phyloP scores from a whole-genome alignment of 1,140 invertebrate genomes.

The Cyclina sinensis region DNA sequence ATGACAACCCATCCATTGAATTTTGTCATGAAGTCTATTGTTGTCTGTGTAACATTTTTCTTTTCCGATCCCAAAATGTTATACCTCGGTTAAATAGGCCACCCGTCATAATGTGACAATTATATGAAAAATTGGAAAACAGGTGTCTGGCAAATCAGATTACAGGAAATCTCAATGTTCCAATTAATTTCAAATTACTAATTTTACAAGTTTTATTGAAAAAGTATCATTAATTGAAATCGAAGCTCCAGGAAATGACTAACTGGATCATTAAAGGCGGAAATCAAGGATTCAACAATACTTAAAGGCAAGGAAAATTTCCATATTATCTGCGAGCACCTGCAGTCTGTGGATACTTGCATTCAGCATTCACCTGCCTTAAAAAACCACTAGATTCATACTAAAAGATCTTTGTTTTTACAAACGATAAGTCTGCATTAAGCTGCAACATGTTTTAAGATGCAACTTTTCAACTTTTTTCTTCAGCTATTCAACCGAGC shows the following conservation, averaged over 20 bases:
- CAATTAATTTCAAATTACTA: slow-evolving; percentile 43
- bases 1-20: background rate
- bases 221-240: background rate
- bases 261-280: background rate
- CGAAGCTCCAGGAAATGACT: background rate
- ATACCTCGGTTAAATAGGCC: background rate
- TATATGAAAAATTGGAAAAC: slow-evolving; percentile 45
- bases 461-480: no score
- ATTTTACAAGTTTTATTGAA: slow-evolving; percentile 28
- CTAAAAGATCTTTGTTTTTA: no score
- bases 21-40: background rate
- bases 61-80: background rate
- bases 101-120: slow-evolving; percentile 41
- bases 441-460: no score
- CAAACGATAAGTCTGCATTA: no score
- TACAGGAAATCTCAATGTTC: slow-evolving; percentile 44
- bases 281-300: background rate
- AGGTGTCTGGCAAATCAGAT: slow-evolving; percentile 10
- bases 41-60: background rate
- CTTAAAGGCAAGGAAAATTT: no score
- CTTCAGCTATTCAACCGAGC: no score
- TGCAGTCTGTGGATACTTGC: no score
- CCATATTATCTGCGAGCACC: no score
- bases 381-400: no score
- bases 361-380: no score